Evolutionary conservation across 2,888 invertebrate species (phyloP).

Genomic region (Urechis unicinctus): DNA sequence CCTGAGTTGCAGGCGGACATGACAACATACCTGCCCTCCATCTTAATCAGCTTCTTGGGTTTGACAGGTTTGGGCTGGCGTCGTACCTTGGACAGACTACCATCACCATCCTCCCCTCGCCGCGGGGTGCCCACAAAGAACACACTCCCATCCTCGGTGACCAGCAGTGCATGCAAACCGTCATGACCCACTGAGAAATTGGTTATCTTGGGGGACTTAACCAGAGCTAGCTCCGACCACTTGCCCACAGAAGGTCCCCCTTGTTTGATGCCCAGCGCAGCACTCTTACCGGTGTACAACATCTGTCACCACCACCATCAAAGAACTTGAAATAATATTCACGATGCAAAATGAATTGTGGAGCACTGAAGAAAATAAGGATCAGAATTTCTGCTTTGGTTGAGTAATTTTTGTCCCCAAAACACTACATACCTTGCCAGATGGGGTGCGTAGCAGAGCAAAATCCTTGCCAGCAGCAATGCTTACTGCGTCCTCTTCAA

Average conservation of each 20-base stretch:
- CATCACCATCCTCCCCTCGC: slow-evolving; percentile 89
- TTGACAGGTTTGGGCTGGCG: slow-evolving; percentile 84
- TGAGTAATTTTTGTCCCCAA: too few relatives aligned
- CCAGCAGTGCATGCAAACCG: slow-evolving; percentile 80
- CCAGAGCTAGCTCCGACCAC: slow-evolving; percentile 57
- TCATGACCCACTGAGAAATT: slow-evolving; percentile 89
- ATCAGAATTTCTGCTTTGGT: too few relatives aligned
- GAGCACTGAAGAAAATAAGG: not conserved
- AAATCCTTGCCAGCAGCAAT: slow-evolving; percentile 87
- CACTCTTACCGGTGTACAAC: slow-evolving; percentile 79
- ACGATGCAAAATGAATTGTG: not conserved
- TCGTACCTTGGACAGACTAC: slow-evolving; percentile 56
- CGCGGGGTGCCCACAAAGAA: slow-evolving; percentile 80
- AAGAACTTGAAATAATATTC: too few relatives aligned
- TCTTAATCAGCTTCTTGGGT: slow-evolving; percentile 84
- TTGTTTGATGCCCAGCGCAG: slow-evolving; percentile 75
- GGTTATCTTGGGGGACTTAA: slow-evolving; percentile 66
- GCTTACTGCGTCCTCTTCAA: slow-evolving; percentile 73
- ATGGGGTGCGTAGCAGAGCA: slow-evolving; percentile 72
- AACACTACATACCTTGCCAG: slow-evolving; percentile 65
- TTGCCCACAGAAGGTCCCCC: slow-evolving; percentile 43
- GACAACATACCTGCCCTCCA: slow-evolving; percentile 76
- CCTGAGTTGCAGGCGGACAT: slow-evolving; percentile 90
- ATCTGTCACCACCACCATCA: slow-evolving; percentile 57
- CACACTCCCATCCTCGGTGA: slow-evolving; percentile 88